These are phyloP conservation scores for Octodon degus DNA, from an alignment of 2,113 vertebrate species.

Conservation along the genomic window DNA sequence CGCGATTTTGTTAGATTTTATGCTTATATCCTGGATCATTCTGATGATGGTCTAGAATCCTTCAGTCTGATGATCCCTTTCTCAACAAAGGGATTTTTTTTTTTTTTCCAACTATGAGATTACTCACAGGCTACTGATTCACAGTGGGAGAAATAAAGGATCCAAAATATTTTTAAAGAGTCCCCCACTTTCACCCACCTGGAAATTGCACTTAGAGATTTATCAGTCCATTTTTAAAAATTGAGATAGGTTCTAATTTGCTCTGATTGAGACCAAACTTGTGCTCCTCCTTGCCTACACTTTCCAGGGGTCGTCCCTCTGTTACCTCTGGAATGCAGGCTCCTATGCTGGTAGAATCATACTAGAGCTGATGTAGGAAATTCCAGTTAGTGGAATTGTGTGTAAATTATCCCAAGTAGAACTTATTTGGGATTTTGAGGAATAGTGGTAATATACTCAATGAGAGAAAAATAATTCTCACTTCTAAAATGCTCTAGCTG, in stretches of 20 bases:
- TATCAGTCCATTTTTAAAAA: neutral
- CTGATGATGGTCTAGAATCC: neutral
- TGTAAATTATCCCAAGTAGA: neutral
- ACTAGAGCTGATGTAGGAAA: neutral
- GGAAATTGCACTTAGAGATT: neutral
- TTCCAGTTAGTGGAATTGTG: neutral
- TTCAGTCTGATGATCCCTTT: neutral
- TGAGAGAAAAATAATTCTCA: neutral
- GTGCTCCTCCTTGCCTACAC: neutral
- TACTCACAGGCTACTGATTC: neutral
- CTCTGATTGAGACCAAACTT: neutral
- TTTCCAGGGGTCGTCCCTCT: neutral
- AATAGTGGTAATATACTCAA: neutral
- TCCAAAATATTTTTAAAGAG: neutral
- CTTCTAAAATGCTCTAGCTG: neutral
- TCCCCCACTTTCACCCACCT: neutral
- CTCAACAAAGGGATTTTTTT: neutral
- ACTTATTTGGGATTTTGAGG: constrained; percentile 21
- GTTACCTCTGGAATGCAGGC: neutral
- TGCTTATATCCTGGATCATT: neutral
- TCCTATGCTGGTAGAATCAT: neutral
- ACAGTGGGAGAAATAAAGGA: neutral
- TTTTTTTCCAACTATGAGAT: neutral
- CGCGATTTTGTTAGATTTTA: neutral
- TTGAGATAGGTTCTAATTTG: neutral